These are phyloP conservation scores for Drosophila mettleri DNA, from an alignment of 2,888 invertebrate species.

Conservation along the genomic window DNA sequence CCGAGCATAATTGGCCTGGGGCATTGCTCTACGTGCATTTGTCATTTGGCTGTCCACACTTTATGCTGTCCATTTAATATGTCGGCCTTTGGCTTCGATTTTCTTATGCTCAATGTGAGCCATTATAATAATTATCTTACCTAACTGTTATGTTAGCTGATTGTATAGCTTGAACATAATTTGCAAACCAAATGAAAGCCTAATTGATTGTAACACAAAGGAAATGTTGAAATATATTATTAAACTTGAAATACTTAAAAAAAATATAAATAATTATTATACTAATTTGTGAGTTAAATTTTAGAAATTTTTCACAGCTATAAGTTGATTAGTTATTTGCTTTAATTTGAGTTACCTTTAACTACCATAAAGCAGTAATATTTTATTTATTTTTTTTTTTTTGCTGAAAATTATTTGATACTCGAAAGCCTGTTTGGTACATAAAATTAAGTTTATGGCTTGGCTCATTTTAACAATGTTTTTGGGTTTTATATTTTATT, in stretches of 20 bases:
- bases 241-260: too few species aligned
- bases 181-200: background rate
- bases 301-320: too few species aligned
- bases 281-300: too few species aligned
- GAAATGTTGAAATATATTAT: too few species aligned
- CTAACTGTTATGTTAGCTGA: background rate
- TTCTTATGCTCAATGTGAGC: slow-evolving; percentile 15
- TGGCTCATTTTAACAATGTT: slow-evolving; percentile 23
- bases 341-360: too few species aligned
- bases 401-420: background rate
- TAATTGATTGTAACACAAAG: too few species aligned
- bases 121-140: slow-evolving; percentile 18
- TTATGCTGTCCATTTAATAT: background rate
- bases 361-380: too few species aligned
- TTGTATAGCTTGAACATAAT: background rate
- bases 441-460: slow-evolving; percentile 27
- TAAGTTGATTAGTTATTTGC: too few species aligned
- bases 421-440: background rate
- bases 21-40: slow-evolving; percentile 37
- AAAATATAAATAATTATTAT: too few species aligned
- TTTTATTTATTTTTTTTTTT: too few species aligned
- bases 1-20: slow-evolving; percentile 55
- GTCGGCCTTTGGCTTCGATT: slow-evolving; percentile 7
- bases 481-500: slow-evolving; percentile 6
- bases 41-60: slow-evolving; percentile 31